Base-by-base conservation (phyloP, 2,888 invertebrate genomes). In the Mechanitis mazaeus region DNA sequence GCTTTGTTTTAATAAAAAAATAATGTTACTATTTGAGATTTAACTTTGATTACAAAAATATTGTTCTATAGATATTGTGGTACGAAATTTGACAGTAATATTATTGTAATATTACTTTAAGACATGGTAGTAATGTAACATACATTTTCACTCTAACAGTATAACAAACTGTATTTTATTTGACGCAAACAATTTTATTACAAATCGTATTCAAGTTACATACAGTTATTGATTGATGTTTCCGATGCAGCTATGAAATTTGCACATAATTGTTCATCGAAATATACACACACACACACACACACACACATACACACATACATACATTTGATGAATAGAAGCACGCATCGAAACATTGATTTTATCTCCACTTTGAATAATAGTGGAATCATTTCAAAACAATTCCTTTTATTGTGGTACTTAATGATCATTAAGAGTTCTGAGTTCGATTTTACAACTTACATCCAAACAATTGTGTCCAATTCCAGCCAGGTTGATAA, bases 401-500 rank as follows among this genome's bases (percentile, higher is more conserved):
- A 59, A 63, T 59, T 65, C 62, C 64, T 57, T 63, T 60, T 61
- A 64, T 60, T 59, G 56, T 64, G 56, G 59, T 55, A 56, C 64
- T 63, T 63, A 65, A 64, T 68, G 68, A 65, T 68, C 67, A 67
- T 68, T 68, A 60, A 67, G 65, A 64, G 50, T 64, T 64, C 63
- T 58, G 57, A 60, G 20, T 20, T 64, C 58, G 65, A 68, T 68
- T 64, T 67, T 65, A 67, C 65, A 67, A 67, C 67, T 68, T 67
- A 67, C 42, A 42, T 7, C 6, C 67, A 20, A 20, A 68, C 65
- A 68, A 68, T 67, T 63, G 65, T 45, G 59, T 58, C 46, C 60
- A 60, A 66, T 68, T 63, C 61, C 63, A 67, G 64, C 59, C 68
- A 55, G 59, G 61, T 64, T 68, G 67, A 64, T 68, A 64, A 67